A percentile compares a stretch with the other conserved stretches of the same genome.
Evolutionary conservation across 2,797 vertebrate genomes (phyloP).

Genomic region (Kryptolebias ocellatus): DNA sequence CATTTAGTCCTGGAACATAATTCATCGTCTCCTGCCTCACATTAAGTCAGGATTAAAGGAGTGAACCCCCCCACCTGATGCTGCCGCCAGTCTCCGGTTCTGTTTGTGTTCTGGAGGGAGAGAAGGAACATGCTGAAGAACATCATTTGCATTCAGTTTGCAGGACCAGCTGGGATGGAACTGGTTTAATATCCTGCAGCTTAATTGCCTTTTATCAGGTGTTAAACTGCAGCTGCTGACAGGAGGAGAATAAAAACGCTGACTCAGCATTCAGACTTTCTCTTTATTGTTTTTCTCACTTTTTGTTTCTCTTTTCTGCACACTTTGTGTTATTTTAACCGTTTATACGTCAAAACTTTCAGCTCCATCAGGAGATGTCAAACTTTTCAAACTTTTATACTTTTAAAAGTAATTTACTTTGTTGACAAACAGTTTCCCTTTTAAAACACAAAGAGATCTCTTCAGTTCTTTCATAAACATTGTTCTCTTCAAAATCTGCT

Average conservation of each 20-base stretch:
- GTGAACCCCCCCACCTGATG: background rate
- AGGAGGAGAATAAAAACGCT: background rate
- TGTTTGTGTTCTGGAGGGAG: slow-evolving; percentile 10
- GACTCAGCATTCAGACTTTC: no score
- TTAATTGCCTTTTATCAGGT: background rate
- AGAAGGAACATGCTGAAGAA: background rate
- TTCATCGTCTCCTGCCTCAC: background rate
- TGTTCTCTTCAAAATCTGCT: no score
- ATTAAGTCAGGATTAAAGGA: background rate
- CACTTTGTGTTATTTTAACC: no score
- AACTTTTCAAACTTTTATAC: no score
- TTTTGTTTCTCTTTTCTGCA: no score
- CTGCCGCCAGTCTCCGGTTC: background rate
- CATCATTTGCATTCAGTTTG: slow-evolving; percentile 18
- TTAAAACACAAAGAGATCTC: no score
- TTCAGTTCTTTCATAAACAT: no score
- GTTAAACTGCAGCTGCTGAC: slow-evolving; percentile 1
- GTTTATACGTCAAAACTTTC: no score
- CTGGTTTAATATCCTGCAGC: background rate
- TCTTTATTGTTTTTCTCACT: no score
- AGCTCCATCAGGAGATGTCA: no score
- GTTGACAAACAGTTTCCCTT: no score
- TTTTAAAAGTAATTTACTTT: no score
- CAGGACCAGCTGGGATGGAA: background rate
- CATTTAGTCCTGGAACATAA: background rate